Base-by-base conservation (phyloP, 2,113 vertebrate genomes). In the Dromiciops gliroides region DNA sequence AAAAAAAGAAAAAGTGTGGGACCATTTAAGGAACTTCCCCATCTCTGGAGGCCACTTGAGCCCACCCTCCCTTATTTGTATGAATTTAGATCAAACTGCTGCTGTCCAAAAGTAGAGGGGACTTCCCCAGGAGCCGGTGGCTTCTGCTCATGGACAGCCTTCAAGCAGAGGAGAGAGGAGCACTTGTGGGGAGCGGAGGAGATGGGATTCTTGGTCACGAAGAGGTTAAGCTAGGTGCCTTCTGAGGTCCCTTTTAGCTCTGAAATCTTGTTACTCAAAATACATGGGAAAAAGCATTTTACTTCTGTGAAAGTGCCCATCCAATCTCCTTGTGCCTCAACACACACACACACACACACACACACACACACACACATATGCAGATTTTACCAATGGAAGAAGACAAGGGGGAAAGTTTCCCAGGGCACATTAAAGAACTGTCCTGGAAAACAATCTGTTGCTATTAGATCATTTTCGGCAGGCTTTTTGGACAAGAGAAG, bases 381-480 rank as follows among this genome's bases (percentile, higher is more conserved):
- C 31, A 96, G 95, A 52, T 94, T 95, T 97, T 96, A 94, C 89
- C 93, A 97, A 97, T 98, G 97, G 93, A 97, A 97, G 94, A 97
- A 97, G 56, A 90, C 26, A 89, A 48, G 44, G 91, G 60, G 88
- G 96, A 53, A 60, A 89, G 67, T 96, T 96, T 98, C 96, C 94
- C 97, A 97, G 93, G 91, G 97, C 97, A 96, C 96, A 97, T 98
- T 97, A 98, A 98, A 95, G 97, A 97, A 89, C 95, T 97, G 90
- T 97, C 94, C 88, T 75, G 22, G 50, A 93, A 94, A 89, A 94
- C 95, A 97, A 89, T 95, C 60, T 92, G 90, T 95, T 97, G 91
- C 97, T 98, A 96, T 89, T 97, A 97, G 90, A 96, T 96, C 96
- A 97, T 98, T 98, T 98, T 97, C 94, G 95, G 91, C 92, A 95